These are phyloP conservation scores for Picathartes gymnocephalus DNA, from an alignment of 2,113 vertebrate genomes.

Conservation along the genomic window DNA sequence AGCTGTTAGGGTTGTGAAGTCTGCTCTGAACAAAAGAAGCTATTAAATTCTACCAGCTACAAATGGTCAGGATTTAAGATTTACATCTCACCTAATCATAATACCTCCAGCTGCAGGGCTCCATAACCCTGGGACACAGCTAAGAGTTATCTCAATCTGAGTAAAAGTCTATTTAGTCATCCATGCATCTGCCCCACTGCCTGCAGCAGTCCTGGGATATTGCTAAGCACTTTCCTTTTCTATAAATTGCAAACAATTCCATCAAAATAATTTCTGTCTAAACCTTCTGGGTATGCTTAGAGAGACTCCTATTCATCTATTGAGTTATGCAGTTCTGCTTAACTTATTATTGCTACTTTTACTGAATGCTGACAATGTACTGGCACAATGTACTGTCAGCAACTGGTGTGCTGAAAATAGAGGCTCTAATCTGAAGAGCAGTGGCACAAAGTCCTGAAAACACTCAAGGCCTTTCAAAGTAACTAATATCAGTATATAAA, in stretches of 20 bases:
- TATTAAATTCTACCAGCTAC: background rate
- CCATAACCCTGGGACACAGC: background rate
- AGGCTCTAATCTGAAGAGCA: conserved; percentile 46
- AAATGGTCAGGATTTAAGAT: background rate
- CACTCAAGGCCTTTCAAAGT: background rate
- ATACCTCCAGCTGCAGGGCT: background rate
- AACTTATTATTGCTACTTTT: background rate
- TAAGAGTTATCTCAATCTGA: background rate
- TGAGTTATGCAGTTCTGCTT: background rate
- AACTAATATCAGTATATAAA: background rate
- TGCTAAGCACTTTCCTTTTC: background rate
- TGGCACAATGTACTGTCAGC: conserved; percentile 18
- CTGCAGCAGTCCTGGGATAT: background rate
- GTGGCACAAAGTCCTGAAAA: background rate
- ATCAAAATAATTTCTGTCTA: background rate
- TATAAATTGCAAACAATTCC: background rate
- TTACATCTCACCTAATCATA: background rate
- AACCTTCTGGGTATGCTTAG: background rate
- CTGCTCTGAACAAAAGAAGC: background rate
- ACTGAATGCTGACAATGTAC: conserved; percentile 58
- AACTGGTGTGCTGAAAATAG: conserved; percentile 60
- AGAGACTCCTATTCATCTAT: background rate
- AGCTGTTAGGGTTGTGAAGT: background rate
- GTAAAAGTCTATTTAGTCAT: background rate
- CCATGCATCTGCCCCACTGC: background rate